Percentiles rank a stretch among this genome's conserved stretches.
Conservation (phyloP, 2,888 invertebrate species). For the Pemphredon lugubris region DNA sequence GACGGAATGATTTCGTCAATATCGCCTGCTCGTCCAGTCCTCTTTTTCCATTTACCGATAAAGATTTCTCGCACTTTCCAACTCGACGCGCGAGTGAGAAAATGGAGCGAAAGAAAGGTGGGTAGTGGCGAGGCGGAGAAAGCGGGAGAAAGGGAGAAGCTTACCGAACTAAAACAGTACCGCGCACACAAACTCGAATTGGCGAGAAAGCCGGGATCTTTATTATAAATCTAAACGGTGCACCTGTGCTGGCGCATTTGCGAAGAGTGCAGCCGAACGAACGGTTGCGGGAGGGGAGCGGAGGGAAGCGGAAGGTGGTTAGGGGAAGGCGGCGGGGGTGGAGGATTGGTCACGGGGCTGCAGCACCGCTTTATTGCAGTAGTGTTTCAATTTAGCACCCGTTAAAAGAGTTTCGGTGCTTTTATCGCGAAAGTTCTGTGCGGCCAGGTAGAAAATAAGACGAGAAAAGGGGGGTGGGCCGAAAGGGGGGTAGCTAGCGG, state of each 20-base stretch:
- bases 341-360: neutral
- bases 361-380: conserved; percentile 61
- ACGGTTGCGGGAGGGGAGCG: neutral
- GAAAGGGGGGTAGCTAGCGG: conserved; percentile 33
- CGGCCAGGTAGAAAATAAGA: conserved; percentile 49
- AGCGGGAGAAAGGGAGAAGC: too few species aligned
- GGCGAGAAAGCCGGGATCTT: conserved; percentile 7
- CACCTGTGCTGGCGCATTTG: neutral
- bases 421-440: conserved; percentile 68
- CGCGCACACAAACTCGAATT: conserved; percentile 13
- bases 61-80: neutral
- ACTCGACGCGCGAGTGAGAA: neutral
- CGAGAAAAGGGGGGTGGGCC: conserved; percentile 14
- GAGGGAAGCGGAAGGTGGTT: too few species aligned
- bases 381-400: conserved; percentile 69
- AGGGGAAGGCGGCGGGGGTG: too few species aligned
- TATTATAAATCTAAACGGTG: neutral
- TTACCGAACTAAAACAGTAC: too few species aligned
- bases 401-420: conserved; percentile 66
- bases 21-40: neutral
- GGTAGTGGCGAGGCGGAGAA: too few species aligned
- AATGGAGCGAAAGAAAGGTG: too few species aligned
- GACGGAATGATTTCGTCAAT: conserved; percentile 2
- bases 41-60: neutral
- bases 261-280: neutral